Percentiles rank a stretch among this genome's conserved stretches.
Evolutionary conservation across 2,888 invertebrate genomes (phyloP).

Genomic region (Rhamnusium bicolor): DNA sequence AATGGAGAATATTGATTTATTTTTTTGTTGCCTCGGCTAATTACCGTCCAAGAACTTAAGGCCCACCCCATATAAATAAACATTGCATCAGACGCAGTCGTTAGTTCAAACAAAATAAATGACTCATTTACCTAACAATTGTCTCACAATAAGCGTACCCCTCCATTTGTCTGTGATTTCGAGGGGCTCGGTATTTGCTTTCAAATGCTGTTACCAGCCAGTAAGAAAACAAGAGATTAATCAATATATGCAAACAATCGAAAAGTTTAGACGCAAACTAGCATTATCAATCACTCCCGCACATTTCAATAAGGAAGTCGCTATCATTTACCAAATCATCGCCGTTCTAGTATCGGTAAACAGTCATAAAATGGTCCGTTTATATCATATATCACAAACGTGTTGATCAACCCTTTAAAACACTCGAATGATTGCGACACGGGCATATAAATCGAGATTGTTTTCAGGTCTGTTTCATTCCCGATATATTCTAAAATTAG

Average conservation of each 20-base stretch:
- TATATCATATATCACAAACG: slow-evolving; percentile 5
- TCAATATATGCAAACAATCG: not conserved
- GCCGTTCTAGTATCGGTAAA: not conserved
- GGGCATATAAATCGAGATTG: slow-evolving; percentile 3
- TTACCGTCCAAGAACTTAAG: too few species aligned
- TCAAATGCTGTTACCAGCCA: not conserved
- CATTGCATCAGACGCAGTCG: too few species aligned
- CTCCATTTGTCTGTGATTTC: too few species aligned
- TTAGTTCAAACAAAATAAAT: too few species aligned
- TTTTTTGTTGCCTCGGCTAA: too few species aligned
- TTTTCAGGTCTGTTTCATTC: slow-evolving; percentile 12
- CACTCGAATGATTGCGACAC: not conserved
- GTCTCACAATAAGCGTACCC: not conserved
- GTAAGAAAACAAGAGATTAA: not conserved
- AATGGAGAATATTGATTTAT: too few species aligned
- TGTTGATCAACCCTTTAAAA: slow-evolving; percentile 23
- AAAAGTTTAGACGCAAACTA: not conserved
- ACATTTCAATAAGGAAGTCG: slow-evolving; percentile 10
- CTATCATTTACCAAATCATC: slow-evolving; percentile 3
- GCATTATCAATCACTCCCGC: not conserved
- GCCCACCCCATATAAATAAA: too few species aligned
- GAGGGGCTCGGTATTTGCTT: not conserved
- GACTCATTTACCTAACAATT: too few species aligned
- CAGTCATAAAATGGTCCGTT: not conserved
- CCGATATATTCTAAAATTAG: slow-evolving; percentile 23